Conservation (phyloP, 2,888 invertebrate species). For the Aporophyla lueneburgensis region DNA sequence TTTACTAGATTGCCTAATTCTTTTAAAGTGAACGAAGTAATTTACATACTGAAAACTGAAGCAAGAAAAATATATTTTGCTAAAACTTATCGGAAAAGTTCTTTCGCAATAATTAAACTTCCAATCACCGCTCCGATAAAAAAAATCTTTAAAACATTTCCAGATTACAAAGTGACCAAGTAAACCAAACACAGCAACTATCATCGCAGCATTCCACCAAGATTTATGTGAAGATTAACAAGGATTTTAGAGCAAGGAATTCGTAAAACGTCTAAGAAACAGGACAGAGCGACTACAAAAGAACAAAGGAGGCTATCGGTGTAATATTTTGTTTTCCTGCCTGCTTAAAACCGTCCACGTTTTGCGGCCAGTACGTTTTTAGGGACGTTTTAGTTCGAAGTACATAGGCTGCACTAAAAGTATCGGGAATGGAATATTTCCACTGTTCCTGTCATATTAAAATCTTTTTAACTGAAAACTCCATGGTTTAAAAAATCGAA, state of each 20-base stretch:
- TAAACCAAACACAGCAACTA: constrained; percentile 49
- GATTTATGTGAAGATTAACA: constrained; percentile 65
- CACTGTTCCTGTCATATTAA: too few relatives aligned
- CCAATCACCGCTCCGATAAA: background rate
- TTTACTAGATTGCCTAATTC: background rate
- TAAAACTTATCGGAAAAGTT: background rate
- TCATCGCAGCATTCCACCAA: constrained; percentile 49
- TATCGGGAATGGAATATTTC: too few relatives aligned
- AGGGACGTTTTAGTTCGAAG: background rate
- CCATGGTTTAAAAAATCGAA: too few relatives aligned
- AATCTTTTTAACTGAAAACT: too few relatives aligned
- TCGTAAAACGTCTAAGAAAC: constrained; percentile 51
- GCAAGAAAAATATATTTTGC: background rate
- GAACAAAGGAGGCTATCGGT: constrained; percentile 63
- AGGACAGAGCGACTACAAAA: constrained; percentile 56
- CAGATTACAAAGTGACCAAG: constrained; percentile 37
- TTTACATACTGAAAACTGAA: background rate
- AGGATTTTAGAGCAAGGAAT: constrained; percentile 61
- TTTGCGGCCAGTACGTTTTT: constrained; percentile 22
- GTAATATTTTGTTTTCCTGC: constrained; percentile 53
- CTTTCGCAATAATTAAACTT: background rate
- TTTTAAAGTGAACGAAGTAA: background rate
- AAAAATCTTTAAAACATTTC: background rate
- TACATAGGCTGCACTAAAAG: too few relatives aligned
- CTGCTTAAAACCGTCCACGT: constrained; percentile 34